Conservation (phyloP, 2,113 vertebrate species). For the Pyrgilauda ruficollis region DNA sequence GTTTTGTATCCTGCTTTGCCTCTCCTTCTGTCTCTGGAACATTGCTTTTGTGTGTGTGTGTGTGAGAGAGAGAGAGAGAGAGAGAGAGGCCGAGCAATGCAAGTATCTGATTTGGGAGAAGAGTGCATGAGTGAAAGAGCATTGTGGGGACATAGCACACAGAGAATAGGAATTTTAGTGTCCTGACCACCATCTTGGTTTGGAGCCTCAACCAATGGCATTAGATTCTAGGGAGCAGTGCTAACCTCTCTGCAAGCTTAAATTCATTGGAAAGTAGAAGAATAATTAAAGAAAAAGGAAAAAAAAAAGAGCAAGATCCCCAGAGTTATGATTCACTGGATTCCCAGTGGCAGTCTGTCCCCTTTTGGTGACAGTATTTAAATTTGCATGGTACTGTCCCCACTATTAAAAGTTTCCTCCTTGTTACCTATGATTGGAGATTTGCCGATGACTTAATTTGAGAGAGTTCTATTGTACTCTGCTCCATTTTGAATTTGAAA, state of each 20-base stretch:
- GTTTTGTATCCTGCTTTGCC: not conserved
- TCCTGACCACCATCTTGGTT: not conserved
- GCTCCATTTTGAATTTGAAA: not conserved
- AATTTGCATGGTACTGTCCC: not conserved
- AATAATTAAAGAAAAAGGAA: not conserved
- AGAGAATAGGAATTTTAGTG: not conserved
- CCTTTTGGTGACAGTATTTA: not conserved
- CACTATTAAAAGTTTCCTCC: not conserved
- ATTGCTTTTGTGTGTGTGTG: not conserved
- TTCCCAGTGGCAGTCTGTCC: not conserved
- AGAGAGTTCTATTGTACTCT: not conserved
- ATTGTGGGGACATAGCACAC: not conserved
- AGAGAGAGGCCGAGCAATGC: not conserved
- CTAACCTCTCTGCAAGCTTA: not conserved
- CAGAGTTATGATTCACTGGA: not conserved
- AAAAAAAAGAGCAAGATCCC: not conserved
- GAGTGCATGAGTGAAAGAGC: not conserved
- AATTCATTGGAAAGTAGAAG: not conserved
- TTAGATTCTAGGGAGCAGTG: not conserved
- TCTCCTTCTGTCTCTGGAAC: not conserved
- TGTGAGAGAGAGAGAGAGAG: too few species aligned
- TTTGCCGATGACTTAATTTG: not conserved
- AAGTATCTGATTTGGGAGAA: not conserved
- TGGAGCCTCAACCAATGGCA: not conserved
- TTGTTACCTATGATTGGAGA: not conserved